Conservation (phyloP, 2,113 vertebrate genomes). For the Pheucticus melanocephalus region DNA sequence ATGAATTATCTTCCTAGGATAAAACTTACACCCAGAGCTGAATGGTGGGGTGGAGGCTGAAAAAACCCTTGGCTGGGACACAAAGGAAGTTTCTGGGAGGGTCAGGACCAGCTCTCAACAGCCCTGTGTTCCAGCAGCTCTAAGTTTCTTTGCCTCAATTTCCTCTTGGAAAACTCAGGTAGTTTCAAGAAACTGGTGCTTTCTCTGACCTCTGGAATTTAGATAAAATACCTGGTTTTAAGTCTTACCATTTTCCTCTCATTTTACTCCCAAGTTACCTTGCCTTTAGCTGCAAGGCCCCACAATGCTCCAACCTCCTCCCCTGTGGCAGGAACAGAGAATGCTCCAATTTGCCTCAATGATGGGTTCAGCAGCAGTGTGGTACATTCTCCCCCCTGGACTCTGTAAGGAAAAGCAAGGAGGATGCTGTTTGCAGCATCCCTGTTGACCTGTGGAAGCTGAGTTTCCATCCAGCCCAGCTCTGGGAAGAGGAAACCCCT, state of each 20-base stretch:
- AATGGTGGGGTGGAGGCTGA: neutral
- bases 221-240: neutral
- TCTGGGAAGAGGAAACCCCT: neutral
- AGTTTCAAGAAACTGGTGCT: neutral
- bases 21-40: neutral
- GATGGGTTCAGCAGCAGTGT: neutral
- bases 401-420: neutral
- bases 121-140: neutral
- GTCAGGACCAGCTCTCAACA: neutral
- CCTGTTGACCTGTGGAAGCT: neutral
- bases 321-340: neutral
- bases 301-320: neutral
- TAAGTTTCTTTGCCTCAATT: neutral
- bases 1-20: neutral
- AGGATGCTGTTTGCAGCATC: neutral
- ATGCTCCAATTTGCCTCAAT: neutral
- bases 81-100: neutral
- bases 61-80: neutral
- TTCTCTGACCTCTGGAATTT: neutral
- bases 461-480: accelerated
- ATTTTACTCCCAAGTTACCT: neutral
- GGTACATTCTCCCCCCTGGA: neutral
- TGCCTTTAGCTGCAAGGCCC: neutral
- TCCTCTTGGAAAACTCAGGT: neutral
- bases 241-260: neutral